Percentiles rank a stretch among this genome's conserved stretches.
Conservation (phyloP, 2,888 invertebrate genomes). For the Molanna angustata region DNA sequence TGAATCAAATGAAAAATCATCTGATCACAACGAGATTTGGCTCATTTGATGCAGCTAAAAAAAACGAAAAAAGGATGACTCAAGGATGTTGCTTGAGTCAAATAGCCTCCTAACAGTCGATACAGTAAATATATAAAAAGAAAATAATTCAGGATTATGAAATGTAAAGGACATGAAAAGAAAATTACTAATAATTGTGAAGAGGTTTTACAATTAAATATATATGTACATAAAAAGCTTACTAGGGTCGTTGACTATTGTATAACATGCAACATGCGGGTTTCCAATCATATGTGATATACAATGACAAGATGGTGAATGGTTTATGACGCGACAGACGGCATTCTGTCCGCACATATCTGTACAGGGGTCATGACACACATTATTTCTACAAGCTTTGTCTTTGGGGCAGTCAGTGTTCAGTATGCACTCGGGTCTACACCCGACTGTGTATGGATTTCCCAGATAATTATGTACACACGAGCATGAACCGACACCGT, state of each 20-base stretch:
- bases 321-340: constrained; percentile 58
- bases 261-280: constrained; percentile 51
- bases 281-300: constrained; percentile 59
- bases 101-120: too few relatives aligned
- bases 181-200: too few relatives aligned
- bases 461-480: constrained; percentile 64
- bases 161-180: too few relatives aligned
- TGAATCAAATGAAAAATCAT: too few relatives aligned
- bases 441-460: constrained; percentile 61
- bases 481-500: constrained; percentile 62
- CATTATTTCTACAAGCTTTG: constrained; percentile 65
- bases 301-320: constrained; percentile 65
- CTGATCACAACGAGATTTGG: too few relatives aligned
- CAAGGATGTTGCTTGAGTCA: too few relatives aligned
- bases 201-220: too few relatives aligned
- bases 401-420: constrained; percentile 63
- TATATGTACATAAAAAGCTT: too few relatives aligned
- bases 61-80: too few relatives aligned
- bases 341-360: constrained; percentile 60
- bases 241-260: constrained; percentile 39
- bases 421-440: constrained; percentile 66
- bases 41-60: too few relatives aligned
- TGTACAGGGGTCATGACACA: constrained; percentile 55
- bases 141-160: too few relatives aligned
- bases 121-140: too few relatives aligned